phyloP scores from a whole-genome alignment of 1,140 invertebrate genomes.

The Musca domestica region DNA sequence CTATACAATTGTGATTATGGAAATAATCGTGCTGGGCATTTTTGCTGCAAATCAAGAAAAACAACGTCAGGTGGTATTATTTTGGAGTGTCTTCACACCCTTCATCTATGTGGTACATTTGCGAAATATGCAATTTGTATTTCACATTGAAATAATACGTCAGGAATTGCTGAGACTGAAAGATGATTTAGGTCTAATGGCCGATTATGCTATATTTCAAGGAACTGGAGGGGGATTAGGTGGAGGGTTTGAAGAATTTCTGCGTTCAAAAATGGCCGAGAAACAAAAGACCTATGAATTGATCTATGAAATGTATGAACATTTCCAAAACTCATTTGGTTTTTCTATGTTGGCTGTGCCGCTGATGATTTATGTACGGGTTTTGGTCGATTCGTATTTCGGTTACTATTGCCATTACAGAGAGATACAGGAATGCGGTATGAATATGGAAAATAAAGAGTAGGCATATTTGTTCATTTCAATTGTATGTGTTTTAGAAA shows the following conservation, averaged over 20 bases:
- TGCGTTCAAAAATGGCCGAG: conserved; percentile 28
- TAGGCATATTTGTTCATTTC: background rate
- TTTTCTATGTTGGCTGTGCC: conserved; percentile 37
- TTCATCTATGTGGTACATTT: conserved; percentile 32
- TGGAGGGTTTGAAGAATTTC: conserved; percentile 35
- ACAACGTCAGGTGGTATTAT: conserved; percentile 28
- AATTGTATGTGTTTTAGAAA: conserved; percentile 34
- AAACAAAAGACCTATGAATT: conserved; percentile 37
- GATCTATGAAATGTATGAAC: conserved; percentile 33
- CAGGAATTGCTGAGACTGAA: conserved; percentile 35
- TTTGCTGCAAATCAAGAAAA: conserved; percentile 15
- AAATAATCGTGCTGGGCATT: conserved; percentile 23
- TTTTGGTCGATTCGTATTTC: conserved; percentile 21
- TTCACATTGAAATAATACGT: conserved; percentile 39
- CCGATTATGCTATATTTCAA: conserved; percentile 42
- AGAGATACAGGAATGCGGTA: background rate
- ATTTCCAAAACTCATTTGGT: conserved; percentile 33
- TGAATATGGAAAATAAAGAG: background rate
- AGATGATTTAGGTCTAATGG: conserved; percentile 34
- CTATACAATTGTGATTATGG: conserved; percentile 8
- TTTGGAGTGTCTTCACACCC: conserved; percentile 41
- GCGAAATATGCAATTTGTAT: conserved; percentile 38
- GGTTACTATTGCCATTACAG: background rate
- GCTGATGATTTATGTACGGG: conserved; percentile 23
- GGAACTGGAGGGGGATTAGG: conserved; percentile 29